Evolutionary conservation across 92 coral and sea anemone genomes (phyloP), one percentile per base, ranked within the genome.

Genomic region (Scolanthus callimorphus): DNA sequence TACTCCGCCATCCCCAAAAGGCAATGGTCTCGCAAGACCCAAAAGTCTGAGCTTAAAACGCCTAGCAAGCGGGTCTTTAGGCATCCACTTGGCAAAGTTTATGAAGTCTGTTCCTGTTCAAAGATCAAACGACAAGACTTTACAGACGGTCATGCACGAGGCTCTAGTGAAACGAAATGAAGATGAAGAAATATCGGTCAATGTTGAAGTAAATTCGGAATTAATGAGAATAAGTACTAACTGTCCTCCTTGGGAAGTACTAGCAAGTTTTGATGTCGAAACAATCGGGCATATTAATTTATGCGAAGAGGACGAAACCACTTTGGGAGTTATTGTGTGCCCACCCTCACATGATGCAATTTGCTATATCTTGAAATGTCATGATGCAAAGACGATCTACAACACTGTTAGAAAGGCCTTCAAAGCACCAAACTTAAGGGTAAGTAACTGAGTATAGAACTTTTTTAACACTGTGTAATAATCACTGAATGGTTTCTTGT

Each of bases 181-280:
- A 49, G 81, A 61, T 2, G 81, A 73, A 6, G 81, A 80, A 9
- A 57, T 65, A 11, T 86, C 91, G 8, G 99, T 94, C 6, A 94
- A 85, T 17, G 63, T 94, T 2, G 94, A 94, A 47, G 96, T 94
- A 4, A 81, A 77, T 22, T 59, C 74, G 37, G 99, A 94, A 26
- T 54, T 80, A 50, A 74, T 94, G 29, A 73, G 94, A 24, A 82
- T 94, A 17, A 89, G 96, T 59, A 85, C 88, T 21, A 85, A 89
- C 49, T 89, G 80, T 63, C 71, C 96, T 48, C 99, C 99, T 2
- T 94, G 94, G 94, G 91, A 83, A 59, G 81, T 94, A 25, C 69
- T 94, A 17, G 76, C 92, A 11, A 73, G 83, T 64, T 84, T 81
- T 29, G 83, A 73, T 38, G 57, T 94, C 44, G 90, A 84, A 49